These are phyloP conservation scores for Catocala nupta DNA, from an alignment of 2,888 invertebrate genomes.

Conservation along the genomic window DNA sequence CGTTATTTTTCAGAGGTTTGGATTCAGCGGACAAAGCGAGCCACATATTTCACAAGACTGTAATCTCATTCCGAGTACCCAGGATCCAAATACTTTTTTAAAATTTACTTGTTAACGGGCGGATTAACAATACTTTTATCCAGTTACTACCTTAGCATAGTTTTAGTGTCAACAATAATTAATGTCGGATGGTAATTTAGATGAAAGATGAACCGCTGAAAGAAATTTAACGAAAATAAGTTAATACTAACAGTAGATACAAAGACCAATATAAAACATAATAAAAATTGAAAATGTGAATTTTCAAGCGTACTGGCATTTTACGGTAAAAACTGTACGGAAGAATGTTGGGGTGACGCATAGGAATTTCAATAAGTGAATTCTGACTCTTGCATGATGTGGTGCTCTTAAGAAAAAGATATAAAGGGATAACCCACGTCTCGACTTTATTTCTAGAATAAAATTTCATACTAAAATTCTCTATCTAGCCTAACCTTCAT, in stretches of 20 bases:
- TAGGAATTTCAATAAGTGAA: constrained; percentile 8
- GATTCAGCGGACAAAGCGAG: constrained; percentile 79
- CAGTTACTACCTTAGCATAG: constrained; percentile 43
- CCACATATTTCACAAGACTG: constrained; percentile 79
- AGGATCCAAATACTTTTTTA: constrained; percentile 71
- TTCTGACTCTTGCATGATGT: neutral
- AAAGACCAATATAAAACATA: neutral
- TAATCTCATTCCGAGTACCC: constrained; percentile 80
- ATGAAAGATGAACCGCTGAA: constrained; percentile 18
- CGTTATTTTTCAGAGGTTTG: constrained; percentile 80
- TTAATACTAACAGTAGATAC: too few species aligned
- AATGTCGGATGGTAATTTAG: constrained; percentile 34
- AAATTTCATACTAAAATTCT: neutral
- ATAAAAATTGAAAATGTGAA: neutral
- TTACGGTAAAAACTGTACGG: neutral
- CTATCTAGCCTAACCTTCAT: too few species aligned
- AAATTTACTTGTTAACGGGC: constrained; percentile 55
- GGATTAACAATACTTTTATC: constrained; percentile 41
- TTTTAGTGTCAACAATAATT: constrained; percentile 48
- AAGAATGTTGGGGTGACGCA: neutral
- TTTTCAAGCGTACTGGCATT: too few species aligned
- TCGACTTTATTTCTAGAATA: neutral
- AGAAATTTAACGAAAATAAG: too few species aligned
- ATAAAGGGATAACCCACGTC: too few species aligned
- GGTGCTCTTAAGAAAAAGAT: neutral